Evolutionary conservation across 2,113 vertebrate genomes (phyloP).

Genomic region (Sceloporus undulatus): DNA sequence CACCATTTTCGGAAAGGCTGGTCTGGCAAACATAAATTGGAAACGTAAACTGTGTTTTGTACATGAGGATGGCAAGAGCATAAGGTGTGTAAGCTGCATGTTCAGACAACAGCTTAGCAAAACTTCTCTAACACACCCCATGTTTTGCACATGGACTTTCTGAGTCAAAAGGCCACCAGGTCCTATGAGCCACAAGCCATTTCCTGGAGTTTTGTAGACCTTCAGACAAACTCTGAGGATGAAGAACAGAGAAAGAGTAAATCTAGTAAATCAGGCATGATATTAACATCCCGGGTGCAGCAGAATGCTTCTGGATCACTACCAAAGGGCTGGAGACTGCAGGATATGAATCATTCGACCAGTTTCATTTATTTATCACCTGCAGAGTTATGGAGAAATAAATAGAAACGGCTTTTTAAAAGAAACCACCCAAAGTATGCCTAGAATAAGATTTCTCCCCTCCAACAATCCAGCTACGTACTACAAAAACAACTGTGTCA

Average conservation of each 20-base stretch:
- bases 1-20: too few species aligned
- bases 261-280: not conserved
- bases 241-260: not conserved
- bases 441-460: too few species aligned
- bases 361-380: constrained; percentile 21
- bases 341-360: not conserved
- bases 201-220: not conserved
- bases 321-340: constrained; percentile 37
- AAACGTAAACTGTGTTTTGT: not conserved
- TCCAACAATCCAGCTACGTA: not conserved
- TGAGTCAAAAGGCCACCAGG: not conserved
- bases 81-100: not conserved
- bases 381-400: not conserved
- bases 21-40: not conserved
- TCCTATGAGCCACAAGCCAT: not conserved
- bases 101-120: not conserved
- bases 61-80: too few species aligned
- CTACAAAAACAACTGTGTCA: constrained; percentile 30
- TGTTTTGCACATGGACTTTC: not conserved
- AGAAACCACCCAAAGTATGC: not conserved
- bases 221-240: not conserved
- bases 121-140: too few species aligned
- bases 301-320: constrained; percentile 19
- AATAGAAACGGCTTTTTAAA: not conserved
- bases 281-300: not conserved